A percentile compares a stretch with the other conserved stretches of the same genome.
Conservation (phyloP, 2,888 invertebrate genomes). For the Scaptomyza caliginosa region DNA sequence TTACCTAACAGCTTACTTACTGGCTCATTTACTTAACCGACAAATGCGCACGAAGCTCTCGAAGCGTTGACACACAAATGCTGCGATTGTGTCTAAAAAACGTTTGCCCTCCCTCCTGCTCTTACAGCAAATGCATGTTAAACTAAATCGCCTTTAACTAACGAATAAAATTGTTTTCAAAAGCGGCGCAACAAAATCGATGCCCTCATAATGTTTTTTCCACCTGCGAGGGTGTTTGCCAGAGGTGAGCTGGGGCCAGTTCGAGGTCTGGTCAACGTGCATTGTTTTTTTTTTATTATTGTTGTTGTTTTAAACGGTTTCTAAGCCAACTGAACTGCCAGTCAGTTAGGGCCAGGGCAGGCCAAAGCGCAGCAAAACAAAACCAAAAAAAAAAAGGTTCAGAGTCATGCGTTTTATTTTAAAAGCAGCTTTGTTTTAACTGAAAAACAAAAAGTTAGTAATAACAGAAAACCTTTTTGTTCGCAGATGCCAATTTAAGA, state of each 20-base stretch:
- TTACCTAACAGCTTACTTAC: conserved; percentile 65
- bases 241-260: conserved; percentile 25
- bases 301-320: conserved; percentile 41
- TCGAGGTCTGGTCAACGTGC: conserved; percentile 64
- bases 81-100: too few species aligned
- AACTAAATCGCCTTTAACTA: conserved; percentile 70
- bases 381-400: conserved; percentile 30
- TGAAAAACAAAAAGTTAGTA: not conserved
- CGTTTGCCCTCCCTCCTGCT: conserved; percentile 21
- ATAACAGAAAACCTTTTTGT: not conserved
- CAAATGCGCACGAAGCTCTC: conserved; percentile 40
- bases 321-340: conserved; percentile 52
- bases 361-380: conserved; percentile 40
- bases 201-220: conserved; percentile 74
- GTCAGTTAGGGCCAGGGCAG: conserved; percentile 60
- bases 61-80: conserved; percentile 45
- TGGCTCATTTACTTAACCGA: conserved; percentile 49
- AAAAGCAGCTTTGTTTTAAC: not conserved
- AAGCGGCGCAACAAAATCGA: conserved; percentile 70
- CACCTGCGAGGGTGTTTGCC: conserved; percentile 18
- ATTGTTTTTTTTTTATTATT: conserved; percentile 20
- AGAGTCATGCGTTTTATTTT: conserved; percentile 25
- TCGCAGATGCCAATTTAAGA: conserved; percentile 37
- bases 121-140: conserved; percentile 29
- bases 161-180: conserved; percentile 56